Evolutionary conservation across 2,113 vertebrate genomes (phyloP), one percentile per base, ranked within the genome.

Genomic region (Neopipo cinnamomea): DNA sequence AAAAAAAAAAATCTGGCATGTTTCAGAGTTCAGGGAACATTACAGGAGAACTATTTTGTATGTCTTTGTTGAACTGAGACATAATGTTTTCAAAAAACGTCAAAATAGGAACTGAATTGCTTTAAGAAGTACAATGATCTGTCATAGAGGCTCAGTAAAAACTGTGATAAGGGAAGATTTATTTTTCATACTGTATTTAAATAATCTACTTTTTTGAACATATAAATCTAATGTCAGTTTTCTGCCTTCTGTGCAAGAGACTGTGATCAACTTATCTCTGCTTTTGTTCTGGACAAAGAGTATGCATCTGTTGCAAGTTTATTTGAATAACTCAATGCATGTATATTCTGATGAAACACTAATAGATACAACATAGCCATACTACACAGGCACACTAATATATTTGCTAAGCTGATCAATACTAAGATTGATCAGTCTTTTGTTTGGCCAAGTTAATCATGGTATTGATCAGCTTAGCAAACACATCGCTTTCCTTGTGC

Each of bases 401-500:
- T 67, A 65, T 98, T 97, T 97, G 83, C 93, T 70, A 75, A 96
- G 85, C 76, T 96, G 94, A 97, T 98, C 97, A 94, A 98, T 98
- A 97, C 22, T 56, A 98, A 98, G 97, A 98, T 98, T 98, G 97
- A 97, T 95, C 97, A 96, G 91, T 85, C 85, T 89, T 97, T 93
- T 9, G 18, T 96, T 97, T 49, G 41, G 87, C 91, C 91, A 89
- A 94, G 96, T 93, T 98, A 98, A 97, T 98, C 97, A 96, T 82
- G 67, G 27, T 98, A 98, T 98, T 95, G 98, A 98, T 98, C 96
- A 97, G 92, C 62, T 96, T 72, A 89, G 95, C 67, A 96, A 97
- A 95, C 84, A 61, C 92, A 97, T 96, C 0, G 4, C 81, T 97
- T 93, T 91, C 78, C 71, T 71, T 56, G 41, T 59, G 37, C 49